Percentiles rank a stretch among this genome's conserved stretches.
Evolutionary conservation across 2,888 invertebrate species (phyloP).

Genomic region (Gymnocheta viridis): DNA sequence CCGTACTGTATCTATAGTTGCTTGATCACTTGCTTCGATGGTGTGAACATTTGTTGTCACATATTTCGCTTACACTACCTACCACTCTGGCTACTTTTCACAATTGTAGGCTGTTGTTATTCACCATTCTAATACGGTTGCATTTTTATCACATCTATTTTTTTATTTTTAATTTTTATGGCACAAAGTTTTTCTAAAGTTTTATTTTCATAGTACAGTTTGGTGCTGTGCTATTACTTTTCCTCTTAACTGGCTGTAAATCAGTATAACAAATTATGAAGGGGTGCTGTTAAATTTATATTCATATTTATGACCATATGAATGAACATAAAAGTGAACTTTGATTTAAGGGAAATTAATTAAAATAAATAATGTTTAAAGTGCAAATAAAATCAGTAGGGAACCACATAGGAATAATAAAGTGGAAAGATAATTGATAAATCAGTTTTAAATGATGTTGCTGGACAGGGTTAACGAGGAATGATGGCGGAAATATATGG

Average conservation of each 20-base stretch:
- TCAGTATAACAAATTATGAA: constrained; percentile 55
- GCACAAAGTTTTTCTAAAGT: constrained; percentile 32
- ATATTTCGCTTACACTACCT: neutral
- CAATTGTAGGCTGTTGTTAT: constrained; percentile 22
- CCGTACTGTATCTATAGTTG: neutral
- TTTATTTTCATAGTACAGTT: constrained; percentile 49
- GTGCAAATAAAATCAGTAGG: neutral
- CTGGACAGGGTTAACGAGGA: neutral
- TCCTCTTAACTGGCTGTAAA: constrained; percentile 51
- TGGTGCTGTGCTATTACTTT: constrained; percentile 25
- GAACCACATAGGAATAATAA: neutral
- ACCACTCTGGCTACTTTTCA: neutral
- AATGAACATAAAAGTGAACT: constrained; percentile 35
- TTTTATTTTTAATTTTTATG: neutral
- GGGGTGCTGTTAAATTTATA: constrained; percentile 35
- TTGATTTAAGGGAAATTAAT: constrained; percentile 60
- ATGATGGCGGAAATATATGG: neutral
- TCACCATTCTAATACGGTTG: constrained; percentile 5
- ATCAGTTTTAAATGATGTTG: constrained; percentile 3
- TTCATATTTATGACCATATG: constrained; percentile 23
- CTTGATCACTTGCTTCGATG: neutral
- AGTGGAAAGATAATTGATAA: neutral
- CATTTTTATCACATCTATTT: neutral
- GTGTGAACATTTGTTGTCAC: neutral
- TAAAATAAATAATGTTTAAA: constrained; percentile 31